Conservation (phyloP, 1,140 invertebrate genomes). For the Neuroterus valhalla region DNA sequence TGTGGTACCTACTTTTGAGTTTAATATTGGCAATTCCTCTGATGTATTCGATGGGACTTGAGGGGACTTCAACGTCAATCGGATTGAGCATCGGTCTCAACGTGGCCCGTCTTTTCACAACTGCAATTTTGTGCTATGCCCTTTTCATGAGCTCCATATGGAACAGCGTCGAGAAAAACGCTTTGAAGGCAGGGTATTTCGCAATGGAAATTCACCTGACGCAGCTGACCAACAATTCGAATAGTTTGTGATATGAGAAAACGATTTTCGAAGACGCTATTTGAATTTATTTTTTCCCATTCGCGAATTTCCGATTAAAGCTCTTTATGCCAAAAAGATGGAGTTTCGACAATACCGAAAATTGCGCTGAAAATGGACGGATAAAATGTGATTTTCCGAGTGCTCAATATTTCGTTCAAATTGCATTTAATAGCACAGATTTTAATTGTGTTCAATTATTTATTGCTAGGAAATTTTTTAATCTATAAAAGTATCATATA, state of each 20-base stretch:
- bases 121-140: conserved; percentile 80
- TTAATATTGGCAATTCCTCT: conserved; percentile 73
- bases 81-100: conserved; percentile 73
- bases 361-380: too few relatives aligned
- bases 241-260: conserved; percentile 50
- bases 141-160: conserved; percentile 86
- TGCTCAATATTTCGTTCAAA: too few relatives aligned
- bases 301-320: too few relatives aligned
- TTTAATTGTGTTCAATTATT: too few relatives aligned
- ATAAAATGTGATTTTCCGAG: too few relatives aligned
- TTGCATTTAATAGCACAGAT: too few relatives aligned
- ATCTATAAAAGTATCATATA: too few relatives aligned
- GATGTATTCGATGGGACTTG: conserved; percentile 71
- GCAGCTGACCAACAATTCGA: conserved; percentile 55
- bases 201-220: conserved; percentile 77
- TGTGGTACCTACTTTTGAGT: conserved; percentile 77
- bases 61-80: conserved; percentile 59
- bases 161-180: conserved; percentile 86
- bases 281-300: not conserved
- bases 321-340: too few relatives aligned
- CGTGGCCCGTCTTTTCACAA: conserved; percentile 78
- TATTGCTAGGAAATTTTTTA: too few relatives aligned
- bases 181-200: conserved; percentile 81
- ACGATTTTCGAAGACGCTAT: not conserved
- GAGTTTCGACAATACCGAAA: too few relatives aligned